Percentiles rank a stretch among this genome's conserved stretches.
phyloP scores from a whole-genome alignment of 2,113 vertebrate genomes.

The Entomyzon cyanotis region DNA sequence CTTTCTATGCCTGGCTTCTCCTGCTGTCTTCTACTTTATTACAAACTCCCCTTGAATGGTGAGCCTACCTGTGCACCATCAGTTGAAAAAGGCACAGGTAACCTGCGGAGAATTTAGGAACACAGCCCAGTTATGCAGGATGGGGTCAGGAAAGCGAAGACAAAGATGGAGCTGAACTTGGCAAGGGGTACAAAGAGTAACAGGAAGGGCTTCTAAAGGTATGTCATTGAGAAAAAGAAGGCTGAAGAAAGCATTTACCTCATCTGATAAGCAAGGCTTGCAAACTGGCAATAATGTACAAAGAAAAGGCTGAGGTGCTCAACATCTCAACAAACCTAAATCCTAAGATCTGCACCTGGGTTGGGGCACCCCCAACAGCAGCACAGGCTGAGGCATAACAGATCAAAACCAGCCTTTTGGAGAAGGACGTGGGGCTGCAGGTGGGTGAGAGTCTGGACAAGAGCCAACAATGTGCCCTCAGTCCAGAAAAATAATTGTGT shows the following conservation, averaged over 20 bases:
- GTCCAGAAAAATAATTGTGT: too few species aligned
- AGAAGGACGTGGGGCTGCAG: background rate
- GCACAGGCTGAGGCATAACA: background rate
- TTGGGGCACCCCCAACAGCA: background rate
- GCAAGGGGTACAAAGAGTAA: background rate
- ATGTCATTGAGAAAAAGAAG: background rate
- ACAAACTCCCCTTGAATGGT: background rate
- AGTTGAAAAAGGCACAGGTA: background rate
- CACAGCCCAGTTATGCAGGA: background rate
- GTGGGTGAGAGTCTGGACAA: background rate
- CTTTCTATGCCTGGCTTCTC: background rate
- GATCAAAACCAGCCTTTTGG: background rate
- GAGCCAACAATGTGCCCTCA: fast-evolving
- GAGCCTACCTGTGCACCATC: background rate
- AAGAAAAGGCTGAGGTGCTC: background rate
- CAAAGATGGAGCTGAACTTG: background rate
- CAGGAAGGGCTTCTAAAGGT: too few species aligned
- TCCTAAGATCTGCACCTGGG: background rate
- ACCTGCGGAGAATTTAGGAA: background rate
- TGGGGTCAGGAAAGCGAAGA: background rate
- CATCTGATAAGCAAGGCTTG: background rate
- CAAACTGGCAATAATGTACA: background rate
- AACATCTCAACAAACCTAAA: background rate
- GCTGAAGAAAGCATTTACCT: background rate
- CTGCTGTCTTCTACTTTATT: background rate